Evolutionary conservation across 2,113 vertebrate genomes (phyloP), one percentile per base, ranked within the genome.

Genomic region (Orientallactaga bullata): DNA sequence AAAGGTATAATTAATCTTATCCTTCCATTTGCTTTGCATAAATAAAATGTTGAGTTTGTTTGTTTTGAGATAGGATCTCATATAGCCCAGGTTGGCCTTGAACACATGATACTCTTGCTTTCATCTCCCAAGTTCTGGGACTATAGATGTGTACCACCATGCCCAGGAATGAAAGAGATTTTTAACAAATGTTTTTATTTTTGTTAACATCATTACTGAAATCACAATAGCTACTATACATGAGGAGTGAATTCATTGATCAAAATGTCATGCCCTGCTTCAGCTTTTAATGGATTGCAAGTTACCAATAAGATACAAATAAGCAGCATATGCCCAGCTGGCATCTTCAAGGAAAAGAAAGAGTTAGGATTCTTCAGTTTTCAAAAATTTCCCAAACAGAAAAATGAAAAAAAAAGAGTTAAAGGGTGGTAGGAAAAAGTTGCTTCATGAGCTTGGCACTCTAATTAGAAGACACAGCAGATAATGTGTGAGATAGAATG

Each of bases 181-280:
- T 95, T 90, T 85, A 93, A 92, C 85, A 91, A 89, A 73, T 88
- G 81, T 7, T 84, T 92, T 88, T 76, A 61, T 85, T 95, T 72
- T 86, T 94, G 90, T 84, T 94, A 95, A 72, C 71, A 82, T 35
- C 85, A 35, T 30, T 84, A 51, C 5, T 85, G 55, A 82, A 65
- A 65, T 92, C 51, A 88, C 32, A 86, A 32, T 39, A 80, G 85
- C 42, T 58, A n/a, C 26, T 37, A 66, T 42, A 61, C 8, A 35
- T 12, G 3, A 94, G 77, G 68, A 76, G 83, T 91, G 26, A 84
- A 90, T 77, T 47, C 72, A 39, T 23, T 66, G 30, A 90, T 65
- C 63, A 86, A 39, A 60, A 90, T 71, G 35, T 1, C 16, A 79
- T 77, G 87, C 61, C 39, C 55, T 71, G 58, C 30, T 69, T 91